These are phyloP conservation scores for Malacosoma neustria DNA, from an alignment of 2,888 invertebrate genomes.

Conservation along the genomic window DNA sequence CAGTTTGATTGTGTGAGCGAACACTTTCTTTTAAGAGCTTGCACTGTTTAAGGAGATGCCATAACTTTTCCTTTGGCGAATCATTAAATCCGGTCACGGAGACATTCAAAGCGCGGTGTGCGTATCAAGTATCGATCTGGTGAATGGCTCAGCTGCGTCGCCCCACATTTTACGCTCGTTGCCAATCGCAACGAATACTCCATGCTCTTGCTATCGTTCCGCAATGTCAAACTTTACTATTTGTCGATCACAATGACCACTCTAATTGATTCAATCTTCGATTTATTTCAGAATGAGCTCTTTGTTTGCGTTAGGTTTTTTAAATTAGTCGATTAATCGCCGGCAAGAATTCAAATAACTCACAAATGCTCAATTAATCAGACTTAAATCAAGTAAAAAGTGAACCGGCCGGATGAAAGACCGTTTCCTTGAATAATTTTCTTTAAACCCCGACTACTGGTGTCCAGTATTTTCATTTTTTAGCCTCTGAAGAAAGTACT, in stretches of 20 bases:
- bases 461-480: neutral
- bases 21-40: neutral
- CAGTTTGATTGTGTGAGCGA: neutral
- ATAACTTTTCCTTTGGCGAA: slow-evolving; percentile 15
- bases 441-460: neutral
- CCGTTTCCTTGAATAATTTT: neutral
- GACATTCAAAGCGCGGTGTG: slow-evolving; percentile 56
- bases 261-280: no score
- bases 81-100: slow-evolving; percentile 48
- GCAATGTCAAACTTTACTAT: slow-evolving; percentile 19
- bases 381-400: neutral
- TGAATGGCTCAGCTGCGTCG: slow-evolving; percentile 54
- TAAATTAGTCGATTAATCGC: no score
- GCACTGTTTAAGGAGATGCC: slow-evolving; percentile 2
- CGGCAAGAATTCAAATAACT: no score
- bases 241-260: slow-evolving; percentile 32
- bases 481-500: neutral
- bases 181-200: slow-evolving; percentile 39
- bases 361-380: no score
- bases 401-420: neutral
- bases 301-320: no score
- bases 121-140: slow-evolving; percentile 67
- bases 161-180: slow-evolving; percentile 59
- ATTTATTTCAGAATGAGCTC: no score
- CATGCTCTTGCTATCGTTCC: slow-evolving; percentile 20